Conservation (phyloP, 2,797 vertebrate species). For the Garrulus glandarius region DNA sequence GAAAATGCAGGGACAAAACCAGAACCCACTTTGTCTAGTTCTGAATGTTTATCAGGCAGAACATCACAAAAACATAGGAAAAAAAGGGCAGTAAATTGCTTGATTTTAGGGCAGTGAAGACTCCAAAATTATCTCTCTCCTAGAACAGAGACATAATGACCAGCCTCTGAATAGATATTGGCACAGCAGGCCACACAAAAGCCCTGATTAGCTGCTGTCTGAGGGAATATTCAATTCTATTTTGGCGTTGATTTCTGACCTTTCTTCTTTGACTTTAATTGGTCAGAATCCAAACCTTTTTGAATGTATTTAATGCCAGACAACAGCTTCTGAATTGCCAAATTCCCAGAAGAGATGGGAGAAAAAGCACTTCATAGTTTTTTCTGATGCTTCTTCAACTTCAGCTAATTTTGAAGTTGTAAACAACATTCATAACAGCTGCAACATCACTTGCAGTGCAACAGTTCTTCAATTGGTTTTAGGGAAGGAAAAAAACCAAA, state of each 20-base stretch:
- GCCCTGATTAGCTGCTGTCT: constrained; percentile 43
- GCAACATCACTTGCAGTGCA: fast-evolving
- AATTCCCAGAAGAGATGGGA: neutral
- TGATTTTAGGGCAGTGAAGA: constrained; percentile 41
- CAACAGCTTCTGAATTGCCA: neutral
- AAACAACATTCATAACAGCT: neutral
- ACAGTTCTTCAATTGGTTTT: neutral
- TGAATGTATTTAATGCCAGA: neutral
- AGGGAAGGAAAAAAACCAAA: neutral
- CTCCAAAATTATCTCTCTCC: constrained; percentile 46
- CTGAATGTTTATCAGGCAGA: constrained; percentile 14
- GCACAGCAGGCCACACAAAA: constrained; percentile 59
- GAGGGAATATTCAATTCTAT: constrained; percentile 21
- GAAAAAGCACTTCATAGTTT: neutral
- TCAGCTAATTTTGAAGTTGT: neutral
- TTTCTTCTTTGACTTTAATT: constrained; percentile 33
- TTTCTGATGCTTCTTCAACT: neutral
- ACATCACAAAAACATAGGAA: constrained; percentile 1
- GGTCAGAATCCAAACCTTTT: neutral
- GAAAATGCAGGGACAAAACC: neutral
- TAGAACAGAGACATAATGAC: constrained; percentile 54
- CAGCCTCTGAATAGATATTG: constrained; percentile 56
- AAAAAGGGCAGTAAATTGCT: constrained; percentile 27
- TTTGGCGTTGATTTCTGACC: constrained; percentile 24
- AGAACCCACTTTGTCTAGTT: neutral